Evolutionary conservation across 2,888 invertebrate genomes (phyloP).

Genomic region (Aphelenchoides bicaudatus): DNA sequence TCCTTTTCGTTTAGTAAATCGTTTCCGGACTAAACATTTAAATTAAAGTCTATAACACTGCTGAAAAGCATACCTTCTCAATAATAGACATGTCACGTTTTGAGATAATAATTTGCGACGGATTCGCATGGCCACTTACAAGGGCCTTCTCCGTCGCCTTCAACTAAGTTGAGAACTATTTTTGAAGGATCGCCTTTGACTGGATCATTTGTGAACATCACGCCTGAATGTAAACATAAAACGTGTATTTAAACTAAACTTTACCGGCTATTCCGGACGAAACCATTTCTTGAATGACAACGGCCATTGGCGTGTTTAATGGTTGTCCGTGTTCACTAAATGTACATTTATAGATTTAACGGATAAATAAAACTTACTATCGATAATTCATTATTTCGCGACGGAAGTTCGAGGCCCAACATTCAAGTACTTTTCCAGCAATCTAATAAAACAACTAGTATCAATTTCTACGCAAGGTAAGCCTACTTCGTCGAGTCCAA

Average conservation of each 20-base stretch:
- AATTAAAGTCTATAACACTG: slow-evolving; percentile 11
- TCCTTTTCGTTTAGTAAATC: neutral
- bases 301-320: slow-evolving; percentile 72
- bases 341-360: slow-evolving; percentile 17
- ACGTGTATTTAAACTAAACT: slow-evolving; percentile 19
- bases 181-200: slow-evolving; percentile 70
- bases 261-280: slow-evolving; percentile 67
- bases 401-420: slow-evolving; percentile 79
- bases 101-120: slow-evolving; percentile 69
- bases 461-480: neutral
- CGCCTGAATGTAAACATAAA: slow-evolving; percentile 66
- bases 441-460: slow-evolving; percentile 30
- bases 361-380: slow-evolving; percentile 64
- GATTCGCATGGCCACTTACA: slow-evolving; percentile 64
- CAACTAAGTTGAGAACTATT: slow-evolving; percentile 75
- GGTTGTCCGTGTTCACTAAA: slow-evolving; percentile 73
- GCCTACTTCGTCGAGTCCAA: slow-evolving; percentile 53
- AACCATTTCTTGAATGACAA: slow-evolving; percentile 77
- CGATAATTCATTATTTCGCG: slow-evolving; percentile 76
- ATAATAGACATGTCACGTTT: slow-evolving; percentile 29
- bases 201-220: slow-evolving; percentile 78
- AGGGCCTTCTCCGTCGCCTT: slow-evolving; percentile 78
- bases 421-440: slow-evolving; percentile 68
- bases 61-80: neutral
- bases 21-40: slow-evolving; percentile 11